These are phyloP conservation scores for Nudaria mundana DNA, from an alignment of 2,888 invertebrate species.

Conservation along the genomic window DNA sequence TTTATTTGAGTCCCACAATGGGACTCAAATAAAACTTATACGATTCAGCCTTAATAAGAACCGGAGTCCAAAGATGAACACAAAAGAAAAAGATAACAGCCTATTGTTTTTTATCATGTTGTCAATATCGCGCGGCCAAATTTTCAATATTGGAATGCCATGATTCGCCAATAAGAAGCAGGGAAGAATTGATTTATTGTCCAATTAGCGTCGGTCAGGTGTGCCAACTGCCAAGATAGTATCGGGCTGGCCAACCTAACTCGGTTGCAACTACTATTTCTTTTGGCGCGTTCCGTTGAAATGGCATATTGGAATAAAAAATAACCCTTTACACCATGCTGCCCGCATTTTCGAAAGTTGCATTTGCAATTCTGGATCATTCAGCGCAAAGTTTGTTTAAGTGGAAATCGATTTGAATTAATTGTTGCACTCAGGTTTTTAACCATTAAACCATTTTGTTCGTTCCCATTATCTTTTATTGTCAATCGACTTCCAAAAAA, in stretches of 20 bases:
- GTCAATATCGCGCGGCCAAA: constrained; percentile 81
- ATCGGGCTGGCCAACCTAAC: constrained; percentile 79
- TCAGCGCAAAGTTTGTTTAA: constrained; percentile 62
- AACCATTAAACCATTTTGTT: constrained; percentile 55
- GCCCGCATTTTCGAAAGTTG: constrained; percentile 65
- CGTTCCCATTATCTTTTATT: neutral
- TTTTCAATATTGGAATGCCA: constrained; percentile 81
- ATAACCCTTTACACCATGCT: constrained; percentile 76
- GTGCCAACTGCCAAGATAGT: constrained; percentile 82
- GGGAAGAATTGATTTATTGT: constrained; percentile 82
- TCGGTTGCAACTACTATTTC: constrained; percentile 72
- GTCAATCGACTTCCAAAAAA: too few species aligned
- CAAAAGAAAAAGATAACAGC: constrained; percentile 79
- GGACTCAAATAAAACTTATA: constrained; percentile 70
- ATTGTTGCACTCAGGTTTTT: constrained; percentile 63
- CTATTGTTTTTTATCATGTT: constrained; percentile 81
- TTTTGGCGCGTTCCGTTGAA: constrained; percentile 75
- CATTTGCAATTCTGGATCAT: constrained; percentile 79
- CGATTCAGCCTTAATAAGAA: constrained; percentile 75
- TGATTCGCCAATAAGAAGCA: constrained; percentile 81
- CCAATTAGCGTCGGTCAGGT: constrained; percentile 82
- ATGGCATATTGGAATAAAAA: constrained; percentile 79
- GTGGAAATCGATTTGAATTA: constrained; percentile 79
- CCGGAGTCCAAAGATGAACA: constrained; percentile 75
- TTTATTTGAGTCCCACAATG: too few species aligned